phyloP scores from a whole-genome alignment of 1,140 invertebrate species.

The Teleogryllus occipitalis region DNA sequence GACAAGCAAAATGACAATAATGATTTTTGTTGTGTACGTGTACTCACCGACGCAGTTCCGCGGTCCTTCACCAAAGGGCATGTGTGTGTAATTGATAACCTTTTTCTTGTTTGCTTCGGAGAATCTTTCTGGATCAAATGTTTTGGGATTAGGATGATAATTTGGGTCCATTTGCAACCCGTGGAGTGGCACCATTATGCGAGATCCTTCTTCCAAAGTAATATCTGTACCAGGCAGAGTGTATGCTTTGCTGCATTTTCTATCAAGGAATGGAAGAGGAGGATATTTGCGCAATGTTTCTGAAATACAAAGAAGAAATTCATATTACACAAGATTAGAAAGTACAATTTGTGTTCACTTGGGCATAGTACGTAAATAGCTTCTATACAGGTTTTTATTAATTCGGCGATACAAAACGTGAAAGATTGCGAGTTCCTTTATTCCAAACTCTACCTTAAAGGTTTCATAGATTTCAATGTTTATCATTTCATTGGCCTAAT shows the following conservation, averaged over 20 bases:
- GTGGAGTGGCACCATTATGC: slow-evolving; percentile 34
- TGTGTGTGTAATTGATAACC: slow-evolving; percentile 34
- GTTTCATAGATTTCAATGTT: too few species aligned
- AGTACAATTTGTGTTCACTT: too few species aligned
- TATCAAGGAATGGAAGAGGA: slow-evolving; percentile 33
- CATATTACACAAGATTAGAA: too few species aligned
- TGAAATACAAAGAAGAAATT: slow-evolving; percentile 19
- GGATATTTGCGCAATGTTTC: slow-evolving; percentile 42
- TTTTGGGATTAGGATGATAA: slow-evolving; percentile 53
- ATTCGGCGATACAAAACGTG: too few species aligned
- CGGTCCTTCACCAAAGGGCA: slow-evolving; percentile 50
- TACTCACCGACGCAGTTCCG: slow-evolving; percentile 44
- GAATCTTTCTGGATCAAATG: slow-evolving; percentile 56
- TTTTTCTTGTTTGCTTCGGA: slow-evolving; percentile 36
- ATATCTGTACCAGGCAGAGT: slow-evolving; percentile 37
- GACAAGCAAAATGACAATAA: slow-evolving; percentile 30
- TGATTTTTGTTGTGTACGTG: slow-evolving; percentile 24
- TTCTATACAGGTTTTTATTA: too few species aligned
- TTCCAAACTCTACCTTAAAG: too few species aligned
- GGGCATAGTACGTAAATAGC: too few species aligned
- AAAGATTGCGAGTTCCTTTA: too few species aligned
- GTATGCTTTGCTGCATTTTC: slow-evolving; percentile 43
- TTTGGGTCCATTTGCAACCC: slow-evolving; percentile 43
- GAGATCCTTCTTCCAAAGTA: slow-evolving; percentile 36
- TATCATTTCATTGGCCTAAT: too few species aligned